A percentile compares a stretch with the other conserved stretches of the same genome.
phyloP scores from a whole-genome alignment of 2,888 invertebrate genomes.

The Latheticus oryzae region DNA sequence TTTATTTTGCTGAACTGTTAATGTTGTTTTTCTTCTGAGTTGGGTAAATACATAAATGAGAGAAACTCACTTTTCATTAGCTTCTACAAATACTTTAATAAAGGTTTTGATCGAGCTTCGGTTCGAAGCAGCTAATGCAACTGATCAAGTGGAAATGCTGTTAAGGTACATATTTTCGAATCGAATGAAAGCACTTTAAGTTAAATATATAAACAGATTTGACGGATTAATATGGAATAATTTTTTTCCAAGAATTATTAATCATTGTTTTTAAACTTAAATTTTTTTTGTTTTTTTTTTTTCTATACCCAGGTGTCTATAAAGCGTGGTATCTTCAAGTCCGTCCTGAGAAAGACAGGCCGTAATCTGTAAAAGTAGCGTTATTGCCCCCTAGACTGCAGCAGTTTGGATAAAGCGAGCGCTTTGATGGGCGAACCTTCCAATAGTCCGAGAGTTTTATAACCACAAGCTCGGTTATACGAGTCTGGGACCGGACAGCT shows the following conservation, averaged over 20 bases:
- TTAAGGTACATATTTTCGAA: no score
- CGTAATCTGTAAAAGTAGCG: slow-evolving; percentile 46
- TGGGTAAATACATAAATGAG: slow-evolving; percentile 13
- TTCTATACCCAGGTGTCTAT: no score
- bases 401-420: slow-evolving; percentile 45
- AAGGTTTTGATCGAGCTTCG: neutral
- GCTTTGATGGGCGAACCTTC: slow-evolving; percentile 45
- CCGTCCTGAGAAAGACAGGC: slow-evolving; percentile 19
- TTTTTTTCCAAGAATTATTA: no score
- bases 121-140: neutral
- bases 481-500: slow-evolving; percentile 48
- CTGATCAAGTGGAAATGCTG: no score
- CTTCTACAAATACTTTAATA: slow-evolving; percentile 12
- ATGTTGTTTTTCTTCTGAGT: slow-evolving; percentile 7
- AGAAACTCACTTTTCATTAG: slow-evolving; percentile 8
- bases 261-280: no score
- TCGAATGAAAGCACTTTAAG: no score
- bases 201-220: no score
- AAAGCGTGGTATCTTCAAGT: neutral
- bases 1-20: slow-evolving; percentile 6
- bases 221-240: no score
- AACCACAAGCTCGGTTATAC: slow-evolving; percentile 43
- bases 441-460: slow-evolving; percentile 45
- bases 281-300: no score
- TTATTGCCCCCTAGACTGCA: slow-evolving; percentile 42